Base-by-base conservation (phyloP, 2,888 invertebrate genomes). In the Lasioglossum zephyrum region DNA sequence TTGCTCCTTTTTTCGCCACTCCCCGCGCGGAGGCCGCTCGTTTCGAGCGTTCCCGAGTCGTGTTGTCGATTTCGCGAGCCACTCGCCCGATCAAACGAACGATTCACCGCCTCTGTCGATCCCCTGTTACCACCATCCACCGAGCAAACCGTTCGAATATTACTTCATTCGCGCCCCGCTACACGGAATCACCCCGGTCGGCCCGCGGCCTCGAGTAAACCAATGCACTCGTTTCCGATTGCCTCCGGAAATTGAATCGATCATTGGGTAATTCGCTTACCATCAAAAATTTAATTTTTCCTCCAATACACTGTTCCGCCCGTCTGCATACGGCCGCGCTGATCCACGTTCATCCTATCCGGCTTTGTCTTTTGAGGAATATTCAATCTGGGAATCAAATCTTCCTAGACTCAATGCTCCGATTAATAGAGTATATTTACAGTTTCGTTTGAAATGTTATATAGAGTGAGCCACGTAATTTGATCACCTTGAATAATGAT, bases 1-100 rank as follows among this genome's bases (percentile, higher is more conserved):
- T 66, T 66, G 66, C 66, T 73, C 73, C 36, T 73, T 73, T 47
- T 73, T 49, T 73, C 49, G 39, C 26, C 39, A 26, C 69, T 36
- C n/a, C 8, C 70, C 36, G 22, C 5, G 4, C 69, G 13, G 69
- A 22, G 22, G 11, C 60, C 60, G 60, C 73, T 73, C n/a, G 41
- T 66, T 66, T 31, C 69, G 44, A 26, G 60, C 16, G 26, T 60
- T 26, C 26, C 22, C 39, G 18, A 18, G 5, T 31, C 36, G 44
- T 44, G 47, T 72, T 60, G 70, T 60, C 69, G 70, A 76, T 47
- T n/a, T 13, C 39, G 66, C 66, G 47, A 41, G 26, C 70, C 39
- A 70, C 77, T 69, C 49, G 60, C n/a, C 60, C 49, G 49, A 79
- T 63, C 31, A 39, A 22, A 47, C 39, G 47, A 41, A 69, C 39